These are phyloP conservation scores for Liodrosophila aerea DNA, from an alignment of 2,888 invertebrate genomes.

Conservation along the genomic window DNA sequence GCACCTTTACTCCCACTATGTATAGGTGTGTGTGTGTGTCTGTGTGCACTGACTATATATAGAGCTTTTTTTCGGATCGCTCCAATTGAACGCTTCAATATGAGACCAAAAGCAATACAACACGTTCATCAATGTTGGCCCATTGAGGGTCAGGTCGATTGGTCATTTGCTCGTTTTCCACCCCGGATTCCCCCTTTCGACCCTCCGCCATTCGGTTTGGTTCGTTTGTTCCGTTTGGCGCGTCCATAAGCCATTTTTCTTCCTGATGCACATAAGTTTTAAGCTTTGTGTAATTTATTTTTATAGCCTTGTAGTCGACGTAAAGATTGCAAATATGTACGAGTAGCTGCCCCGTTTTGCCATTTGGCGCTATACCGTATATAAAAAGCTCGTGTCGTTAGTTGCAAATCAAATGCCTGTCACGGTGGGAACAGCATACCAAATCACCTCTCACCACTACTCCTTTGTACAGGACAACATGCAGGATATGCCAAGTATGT, in stretches of 20 bases:
- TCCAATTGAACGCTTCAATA: slow-evolving; percentile 57
- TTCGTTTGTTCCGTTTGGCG: slow-evolving; percentile 55
- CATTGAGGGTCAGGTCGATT: slow-evolving; percentile 66
- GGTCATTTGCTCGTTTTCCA: slow-evolving; percentile 61
- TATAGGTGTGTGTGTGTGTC: slow-evolving; percentile 25
- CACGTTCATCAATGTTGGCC: slow-evolving; percentile 64
- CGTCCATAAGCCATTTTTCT: slow-evolving; percentile 77
- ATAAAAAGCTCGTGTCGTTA: slow-evolving; percentile 44
- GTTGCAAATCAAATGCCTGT: slow-evolving; percentile 57
- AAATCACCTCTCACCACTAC: no score
- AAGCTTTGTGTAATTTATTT: slow-evolving; percentile 74
- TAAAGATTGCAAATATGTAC: slow-evolving; percentile 75
- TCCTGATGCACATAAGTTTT: slow-evolving; percentile 72
- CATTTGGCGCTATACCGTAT: not conserved
- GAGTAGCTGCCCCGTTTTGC: slow-evolving; percentile 34
- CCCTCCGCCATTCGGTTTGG: slow-evolving; percentile 20
- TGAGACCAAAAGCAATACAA: slow-evolving; percentile 50
- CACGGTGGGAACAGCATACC: slow-evolving; percentile 6
- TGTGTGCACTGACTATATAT: slow-evolving; percentile 11
- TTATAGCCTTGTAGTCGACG: slow-evolving; percentile 69
- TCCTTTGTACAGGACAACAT: no score
- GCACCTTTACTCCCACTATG: slow-evolving; percentile 12
- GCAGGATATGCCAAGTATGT: slow-evolving; percentile 11
- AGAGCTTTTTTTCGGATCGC: slow-evolving; percentile 37
- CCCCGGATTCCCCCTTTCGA: slow-evolving; percentile 8